These are phyloP conservation scores for Panthera tigris DNA, from an alignment of 2,113 vertebrate genomes.

Conservation along the genomic window DNA sequence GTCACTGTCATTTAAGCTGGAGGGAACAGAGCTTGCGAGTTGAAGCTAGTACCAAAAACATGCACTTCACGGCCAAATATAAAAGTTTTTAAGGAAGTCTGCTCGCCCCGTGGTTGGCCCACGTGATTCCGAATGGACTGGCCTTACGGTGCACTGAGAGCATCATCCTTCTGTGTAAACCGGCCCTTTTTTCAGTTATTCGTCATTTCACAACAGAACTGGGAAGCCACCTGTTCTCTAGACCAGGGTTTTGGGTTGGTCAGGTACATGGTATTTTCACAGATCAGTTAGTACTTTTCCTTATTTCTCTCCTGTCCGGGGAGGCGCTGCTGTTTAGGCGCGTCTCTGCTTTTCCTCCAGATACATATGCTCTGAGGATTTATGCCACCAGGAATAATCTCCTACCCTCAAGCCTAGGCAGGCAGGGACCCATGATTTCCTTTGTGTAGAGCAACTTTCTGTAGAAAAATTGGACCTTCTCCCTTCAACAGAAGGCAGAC, in stretches of 20 bases:
- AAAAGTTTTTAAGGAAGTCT: not conserved
- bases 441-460: not conserved
- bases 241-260: not conserved
- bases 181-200: not conserved
- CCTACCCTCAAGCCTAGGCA: not conserved
- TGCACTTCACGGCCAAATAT: not conserved
- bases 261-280: not conserved
- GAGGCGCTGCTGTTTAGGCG: not conserved
- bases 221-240: not conserved
- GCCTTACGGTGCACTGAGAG: not conserved
- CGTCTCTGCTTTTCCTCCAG: not conserved
- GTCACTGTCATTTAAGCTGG: not conserved
- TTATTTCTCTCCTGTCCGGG: not conserved
- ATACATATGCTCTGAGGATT: not conserved
- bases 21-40: not conserved
- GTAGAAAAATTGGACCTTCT: not conserved
- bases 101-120: not conserved
- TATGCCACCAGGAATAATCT: not conserved
- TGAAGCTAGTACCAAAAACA: not conserved
- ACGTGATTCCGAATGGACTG: not conserved
- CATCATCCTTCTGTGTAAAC: not conserved
- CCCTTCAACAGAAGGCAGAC: not conserved
- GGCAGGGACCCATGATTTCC: not conserved
- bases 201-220: not conserved
- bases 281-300: not conserved